Base-by-base conservation (phyloP, 2,888 invertebrate genomes). In the Hydrotaea cyrtoneurina region DNA sequence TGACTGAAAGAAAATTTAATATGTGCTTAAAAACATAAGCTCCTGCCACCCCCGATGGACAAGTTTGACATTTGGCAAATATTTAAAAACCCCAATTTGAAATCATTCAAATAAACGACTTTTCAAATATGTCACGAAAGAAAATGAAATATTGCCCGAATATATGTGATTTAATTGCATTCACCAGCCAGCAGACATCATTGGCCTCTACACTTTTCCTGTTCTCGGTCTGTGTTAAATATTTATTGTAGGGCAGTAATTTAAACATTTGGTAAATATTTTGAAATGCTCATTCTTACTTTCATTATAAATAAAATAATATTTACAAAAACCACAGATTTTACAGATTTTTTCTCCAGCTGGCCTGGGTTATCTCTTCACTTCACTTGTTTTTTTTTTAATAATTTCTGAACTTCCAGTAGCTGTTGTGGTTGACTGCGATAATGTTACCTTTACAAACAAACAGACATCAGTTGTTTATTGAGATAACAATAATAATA, bases 301-400 rank as follows among this genome's bases (percentile, higher is more conserved):
- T 66, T 66, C 66, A 66, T 66, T 66, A 21, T 21, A n/a, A 36
- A 66, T 26, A 59, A 50, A 59, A 59, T 26, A 66, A 66, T 66
- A 66, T 66, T 66, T 66, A 66, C 66, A 17, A 21, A 66, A 66
- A 36, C 19, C 21, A 2, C 66, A 66, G 19, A 43, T 66, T 39
- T 66, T 43, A 43, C 66, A 66, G 66, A n/a, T 7, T 31, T n/a
- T 31, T 31, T 7, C 31, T 4, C 31, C 31, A 31, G 2, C 26
- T 59, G 21, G 15, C 59, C 26, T 21, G 21, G 21, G 21, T 21
- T 55, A 23, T 59, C 23, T 31, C 7, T 31, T 31, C 31, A 31
- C 31, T 31, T 31, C n/a, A n/a, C 31, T 26, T 59, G 59, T 10
- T 59, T 57, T 19, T 57, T 19, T 31, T 31, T 31, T 31, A 31